Conservation (phyloP, 2,113 vertebrate genomes). For the Xiphophorus hellerii region DNA sequence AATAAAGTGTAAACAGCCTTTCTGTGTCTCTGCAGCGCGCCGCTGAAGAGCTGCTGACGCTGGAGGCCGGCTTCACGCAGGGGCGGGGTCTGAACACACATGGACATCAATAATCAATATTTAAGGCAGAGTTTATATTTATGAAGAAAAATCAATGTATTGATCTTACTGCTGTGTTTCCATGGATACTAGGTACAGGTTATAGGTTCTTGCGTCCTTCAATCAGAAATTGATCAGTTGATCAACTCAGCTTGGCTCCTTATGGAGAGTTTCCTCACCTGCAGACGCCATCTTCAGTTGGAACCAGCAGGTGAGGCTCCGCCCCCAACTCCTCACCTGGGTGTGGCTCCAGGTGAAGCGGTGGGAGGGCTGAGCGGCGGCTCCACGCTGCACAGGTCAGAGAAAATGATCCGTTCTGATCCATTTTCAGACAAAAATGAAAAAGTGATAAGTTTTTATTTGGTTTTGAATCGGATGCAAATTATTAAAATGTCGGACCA, state of each 20-base stretch:
- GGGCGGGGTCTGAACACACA: conserved; percentile 4
- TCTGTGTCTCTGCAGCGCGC: conserved; percentile 85
- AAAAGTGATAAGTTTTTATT: no score
- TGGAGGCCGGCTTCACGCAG: conserved; percentile 52
- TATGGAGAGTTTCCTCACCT: conserved; percentile 6
- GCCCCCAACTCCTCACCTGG: no score
- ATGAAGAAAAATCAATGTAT: conserved; percentile 62
- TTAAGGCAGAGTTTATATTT: conserved; percentile 85
- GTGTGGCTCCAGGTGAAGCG: no score
- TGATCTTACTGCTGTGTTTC: conserved; percentile 23
- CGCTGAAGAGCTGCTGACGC: conserved; percentile 88
- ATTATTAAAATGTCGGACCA: no score
- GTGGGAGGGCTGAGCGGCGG: no score
- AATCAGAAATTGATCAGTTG: conserved; percentile 31
- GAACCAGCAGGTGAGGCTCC: background rate
- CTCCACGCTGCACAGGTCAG: no score
- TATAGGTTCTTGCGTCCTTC: conserved; percentile 28
- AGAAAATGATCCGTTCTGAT: no score
- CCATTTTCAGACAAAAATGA: no score
- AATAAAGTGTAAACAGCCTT: background rate
- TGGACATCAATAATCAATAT: conserved; percentile 76
- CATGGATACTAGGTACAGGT: conserved; percentile 21
- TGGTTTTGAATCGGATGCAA: no score
- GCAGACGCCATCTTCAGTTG: background rate
- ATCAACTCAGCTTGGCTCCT: background rate